Evolutionary conservation across 2,797 vertebrate species (phyloP), one percentile per base, ranked within the genome.

Genomic region (Sebastes wilsoni): DNA sequence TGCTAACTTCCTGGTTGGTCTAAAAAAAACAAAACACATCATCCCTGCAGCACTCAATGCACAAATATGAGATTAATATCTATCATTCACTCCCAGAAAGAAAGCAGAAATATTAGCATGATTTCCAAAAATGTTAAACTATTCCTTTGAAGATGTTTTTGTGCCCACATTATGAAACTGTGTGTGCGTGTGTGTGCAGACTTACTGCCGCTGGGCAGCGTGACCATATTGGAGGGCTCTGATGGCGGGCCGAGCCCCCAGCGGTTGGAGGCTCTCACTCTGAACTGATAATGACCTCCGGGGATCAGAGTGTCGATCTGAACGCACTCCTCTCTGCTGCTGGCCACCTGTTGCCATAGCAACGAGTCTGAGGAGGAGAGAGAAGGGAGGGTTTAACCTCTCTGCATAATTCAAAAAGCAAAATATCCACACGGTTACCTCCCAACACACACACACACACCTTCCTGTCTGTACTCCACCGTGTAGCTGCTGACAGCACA

Each of bases 401-500:
- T 77, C 4, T 18, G 27, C 3, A 55, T 18, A 7, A 27, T 72
- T 76, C 1, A 60, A 22, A 30, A 61, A 12, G 38, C 1, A 30
- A 27, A 55, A 13, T 1, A 12, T 20, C 30, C 16, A 66, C 13
- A 1, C 7, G 6, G 14, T 6, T 4, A 0, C 5, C 34, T 2
- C 38, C 36, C 1, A 38, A 32, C 32, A 13, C 12, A 38, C 36
- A 65, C 56, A 71, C 42, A 64, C 83, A 16, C n/a, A 96, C 98
- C 98, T 96, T 99, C 98, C 91, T 99, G 98, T 67, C 97, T 95
- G 94, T 97, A 99, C 93, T 99, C 98, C 88, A 99, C 97, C 0
- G 96, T 96, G 92, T 99, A 99, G 85, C 97, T 98, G 73, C 97
- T 98, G 86, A 98, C 97, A 6, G 97, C 95, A 81, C 96, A 97